Conservation (phyloP, 2,113 vertebrate genomes). For the Okapia johnstoni region DNA sequence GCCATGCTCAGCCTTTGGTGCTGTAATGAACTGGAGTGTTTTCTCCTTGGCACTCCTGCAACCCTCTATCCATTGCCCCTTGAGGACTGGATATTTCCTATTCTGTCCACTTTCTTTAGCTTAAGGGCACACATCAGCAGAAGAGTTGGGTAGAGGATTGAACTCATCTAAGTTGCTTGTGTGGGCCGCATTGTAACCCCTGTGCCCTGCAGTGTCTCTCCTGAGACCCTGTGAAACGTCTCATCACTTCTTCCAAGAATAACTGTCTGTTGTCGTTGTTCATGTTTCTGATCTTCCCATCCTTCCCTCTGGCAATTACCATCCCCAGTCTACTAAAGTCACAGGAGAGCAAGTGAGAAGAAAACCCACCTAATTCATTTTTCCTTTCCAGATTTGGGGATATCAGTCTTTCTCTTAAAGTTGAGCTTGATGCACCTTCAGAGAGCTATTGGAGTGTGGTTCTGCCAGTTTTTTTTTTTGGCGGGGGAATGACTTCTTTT, state of each 20-base stretch:
- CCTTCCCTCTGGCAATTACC: neutral
- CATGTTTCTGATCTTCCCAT: neutral
- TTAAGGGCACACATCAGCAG: neutral
- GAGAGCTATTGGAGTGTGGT: neutral
- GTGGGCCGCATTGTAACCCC: neutral
- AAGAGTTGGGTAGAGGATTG: neutral
- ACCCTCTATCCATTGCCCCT: neutral
- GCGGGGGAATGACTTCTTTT: neutral
- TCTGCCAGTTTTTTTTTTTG: neutral
- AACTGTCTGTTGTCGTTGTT: neutral
- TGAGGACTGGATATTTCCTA: neutral
- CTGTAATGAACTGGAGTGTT: neutral
- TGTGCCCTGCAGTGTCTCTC: neutral
- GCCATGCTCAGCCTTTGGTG: neutral
- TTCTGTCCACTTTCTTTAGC: neutral
- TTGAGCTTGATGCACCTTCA: neutral
- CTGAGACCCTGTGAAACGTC: neutral
- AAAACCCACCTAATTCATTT: neutral
- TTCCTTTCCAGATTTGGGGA: neutral
- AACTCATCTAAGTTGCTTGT: neutral
- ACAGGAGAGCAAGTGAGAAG: neutral
- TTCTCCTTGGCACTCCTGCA: neutral
- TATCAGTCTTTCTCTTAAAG: neutral
- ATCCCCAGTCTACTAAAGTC: neutral
- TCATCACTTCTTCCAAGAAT: neutral